Conservation (phyloP, 2,113 vertebrate genomes). For the Podarcis raffonei region DNA sequence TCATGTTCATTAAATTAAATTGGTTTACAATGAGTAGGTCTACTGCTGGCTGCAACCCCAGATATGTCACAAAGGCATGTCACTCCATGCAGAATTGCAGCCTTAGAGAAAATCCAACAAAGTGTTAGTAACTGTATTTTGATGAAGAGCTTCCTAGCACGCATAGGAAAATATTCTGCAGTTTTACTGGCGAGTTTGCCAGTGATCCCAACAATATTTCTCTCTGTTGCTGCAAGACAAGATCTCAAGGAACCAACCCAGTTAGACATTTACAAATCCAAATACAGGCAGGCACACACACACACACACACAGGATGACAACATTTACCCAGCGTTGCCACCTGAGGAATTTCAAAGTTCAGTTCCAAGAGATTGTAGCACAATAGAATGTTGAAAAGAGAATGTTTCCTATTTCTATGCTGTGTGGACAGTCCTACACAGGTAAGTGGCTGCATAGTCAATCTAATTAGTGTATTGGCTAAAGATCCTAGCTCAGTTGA, state of each 20-base stretch:
- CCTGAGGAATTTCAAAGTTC: not conserved
- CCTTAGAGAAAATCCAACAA: not conserved
- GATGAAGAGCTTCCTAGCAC: not conserved
- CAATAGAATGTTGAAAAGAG: conserved; percentile 85
- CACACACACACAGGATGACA: not conserved
- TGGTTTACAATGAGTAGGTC: too few relatives aligned
- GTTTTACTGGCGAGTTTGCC: not conserved
- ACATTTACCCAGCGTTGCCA: not conserved
- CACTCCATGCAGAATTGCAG: not conserved
- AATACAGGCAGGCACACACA: not conserved
- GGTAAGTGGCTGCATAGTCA: conserved; percentile 95
- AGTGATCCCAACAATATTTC: not conserved
- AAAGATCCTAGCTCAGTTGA: conserved; percentile 94
- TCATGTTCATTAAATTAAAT: too few relatives aligned
- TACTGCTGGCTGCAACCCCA: too few relatives aligned
- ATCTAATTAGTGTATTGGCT: conserved; percentile 92
- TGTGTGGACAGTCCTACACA: conserved; percentile 95
- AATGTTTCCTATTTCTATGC: conserved; percentile 96
- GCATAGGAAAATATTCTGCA: not conserved
- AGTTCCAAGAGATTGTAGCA: not conserved
- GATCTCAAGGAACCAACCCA: not conserved
- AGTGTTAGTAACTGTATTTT: not conserved
- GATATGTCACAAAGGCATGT: too few relatives aligned
- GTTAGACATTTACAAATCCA: not conserved
- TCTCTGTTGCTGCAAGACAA: not conserved